These are phyloP conservation scores for Myopa tessellatipennis DNA, from an alignment of 2,888 invertebrate species.

Conservation along the genomic window DNA sequence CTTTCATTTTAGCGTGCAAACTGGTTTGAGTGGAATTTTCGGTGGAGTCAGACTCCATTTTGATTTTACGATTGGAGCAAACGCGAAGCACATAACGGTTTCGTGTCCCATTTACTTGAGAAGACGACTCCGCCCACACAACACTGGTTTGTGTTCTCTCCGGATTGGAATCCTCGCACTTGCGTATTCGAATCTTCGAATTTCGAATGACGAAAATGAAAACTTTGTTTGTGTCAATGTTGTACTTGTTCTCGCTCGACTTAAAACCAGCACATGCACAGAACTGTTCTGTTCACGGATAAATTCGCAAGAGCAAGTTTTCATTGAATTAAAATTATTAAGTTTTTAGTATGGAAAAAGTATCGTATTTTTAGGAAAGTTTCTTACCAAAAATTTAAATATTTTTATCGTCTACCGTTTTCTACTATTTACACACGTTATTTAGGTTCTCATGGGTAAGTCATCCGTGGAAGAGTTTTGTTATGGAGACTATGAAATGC, in stretches of 20 bases:
- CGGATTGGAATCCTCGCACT: constrained; percentile 27
- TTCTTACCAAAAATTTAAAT: too few relatives aligned
- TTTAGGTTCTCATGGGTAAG: too few relatives aligned
- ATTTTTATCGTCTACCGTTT: too few relatives aligned
- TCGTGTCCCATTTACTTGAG: constrained; percentile 16
- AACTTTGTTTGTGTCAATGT: too few relatives aligned
- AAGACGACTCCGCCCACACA: constrained; percentile 45
- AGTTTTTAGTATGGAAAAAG: too few relatives aligned
- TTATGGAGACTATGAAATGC: too few relatives aligned
- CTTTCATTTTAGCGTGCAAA: constrained; percentile 24
- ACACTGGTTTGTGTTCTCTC: constrained; percentile 30
- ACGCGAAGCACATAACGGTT: constrained; percentile 25
- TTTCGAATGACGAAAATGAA: constrained; percentile 41
- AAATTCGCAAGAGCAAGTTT: not conserved
- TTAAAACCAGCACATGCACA: too few relatives aligned
- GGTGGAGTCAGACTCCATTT: constrained; percentile 59
- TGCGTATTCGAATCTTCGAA: constrained; percentile 43
- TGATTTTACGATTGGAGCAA: constrained; percentile 64
- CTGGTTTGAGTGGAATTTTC: not conserved
- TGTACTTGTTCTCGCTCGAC: too few relatives aligned
- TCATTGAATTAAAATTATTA: too few relatives aligned
- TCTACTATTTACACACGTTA: too few relatives aligned
- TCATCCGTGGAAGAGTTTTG: too few relatives aligned
- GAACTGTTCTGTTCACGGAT: not conserved
- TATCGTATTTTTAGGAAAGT: too few relatives aligned